A percentile compares a stretch with the other conserved stretches of the same genome.
Evolutionary conservation across 2,888 invertebrate genomes (phyloP).

Genomic region (Ophion costatus): DNA sequence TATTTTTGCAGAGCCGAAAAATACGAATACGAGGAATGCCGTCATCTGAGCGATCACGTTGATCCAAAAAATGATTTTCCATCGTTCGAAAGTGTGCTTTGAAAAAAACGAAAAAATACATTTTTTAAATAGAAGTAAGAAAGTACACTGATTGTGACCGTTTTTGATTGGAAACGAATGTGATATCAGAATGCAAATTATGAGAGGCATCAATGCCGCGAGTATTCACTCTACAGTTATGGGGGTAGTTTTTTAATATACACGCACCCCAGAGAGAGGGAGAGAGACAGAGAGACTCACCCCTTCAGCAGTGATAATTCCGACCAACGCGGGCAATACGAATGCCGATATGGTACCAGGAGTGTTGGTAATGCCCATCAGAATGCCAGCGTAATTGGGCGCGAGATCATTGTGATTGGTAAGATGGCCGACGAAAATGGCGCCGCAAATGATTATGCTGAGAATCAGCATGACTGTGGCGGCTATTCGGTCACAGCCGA

Average conservation of each 20-base stretch:
- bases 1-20: conserved; percentile 79
- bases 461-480: conserved; percentile 74
- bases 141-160: too few species aligned
- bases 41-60: conserved; percentile 73
- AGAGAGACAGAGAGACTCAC: conserved; percentile 67
- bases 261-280: not conserved
- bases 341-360: conserved; percentile 81
- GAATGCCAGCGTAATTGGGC: conserved; percentile 81
- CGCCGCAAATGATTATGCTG: conserved; percentile 77
- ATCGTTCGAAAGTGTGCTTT: conserved; percentile 79
- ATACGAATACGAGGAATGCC: conserved; percentile 74
- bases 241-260: too few species aligned
- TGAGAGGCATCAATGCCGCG: too few species aligned
- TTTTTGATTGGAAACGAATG: too few species aligned
- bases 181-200: too few species aligned
- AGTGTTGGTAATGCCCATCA: conserved; percentile 82
- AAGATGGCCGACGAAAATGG: conserved; percentile 80
- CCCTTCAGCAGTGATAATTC: conserved; percentile 74
- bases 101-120: conserved; percentile 38
- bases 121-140: conserved; percentile 9
- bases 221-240: too few species aligned
- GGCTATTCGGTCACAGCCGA: conserved; percentile 75
- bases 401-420: conserved; percentile 81
- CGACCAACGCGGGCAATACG: conserved; percentile 78
- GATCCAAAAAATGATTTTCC: conserved; percentile 79